Base-by-base conservation (phyloP, 2,797 vertebrate genomes). In the Benthosema pterotum region DNA sequence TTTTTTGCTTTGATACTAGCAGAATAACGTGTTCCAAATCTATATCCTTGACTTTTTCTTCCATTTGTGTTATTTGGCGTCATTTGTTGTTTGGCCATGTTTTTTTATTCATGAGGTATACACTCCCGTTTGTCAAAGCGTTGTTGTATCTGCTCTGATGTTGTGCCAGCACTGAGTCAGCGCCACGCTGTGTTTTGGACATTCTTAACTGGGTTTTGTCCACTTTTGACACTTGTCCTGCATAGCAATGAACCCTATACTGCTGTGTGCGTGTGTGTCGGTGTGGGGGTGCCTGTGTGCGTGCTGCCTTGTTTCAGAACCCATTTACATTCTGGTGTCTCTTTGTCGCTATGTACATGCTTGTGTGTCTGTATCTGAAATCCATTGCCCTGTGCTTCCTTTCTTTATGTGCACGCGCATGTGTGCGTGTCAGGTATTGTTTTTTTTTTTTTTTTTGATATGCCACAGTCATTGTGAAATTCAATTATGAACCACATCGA, bases 91-190 rank as follows among this genome's bases (percentile, higher is more conserved):
- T 60, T 57, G 1, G 4, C 51, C 2, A 25, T 56, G 66, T 4
- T n/a, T 11, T 51, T 52, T 80, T 63, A 63, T 76, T 69, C 50
- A 69, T 50, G 72, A 81, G 52, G 57, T 63, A n/a, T n/a, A n/a
- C n/a, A 68, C 79, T 72, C 32, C 47, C 48, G 60, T n/a, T 72
- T 67, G 53, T 63, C 52, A 67, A 63, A 59, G 75, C n/a, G n/a
- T n/a, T 60, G 52, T 70, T 69, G 25, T 65, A 63, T 71, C 69
- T 16, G n/a, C 56, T 43, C 63, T 28, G 15, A 65, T 57, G 42
- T 56, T 76, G 60, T 67, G 71, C 32, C 32, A 38, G 32, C 2
- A 8, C 43, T 60, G 32, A 49, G 32, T 16, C 56, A 57, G 22
- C 25, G 42, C 17, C n/a, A 42, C 25, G 12, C 3, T 58, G 15